Evolutionary conservation across 1,140 invertebrate genomes (phyloP).

Genomic region (Cecropterus lyciades): DNA sequence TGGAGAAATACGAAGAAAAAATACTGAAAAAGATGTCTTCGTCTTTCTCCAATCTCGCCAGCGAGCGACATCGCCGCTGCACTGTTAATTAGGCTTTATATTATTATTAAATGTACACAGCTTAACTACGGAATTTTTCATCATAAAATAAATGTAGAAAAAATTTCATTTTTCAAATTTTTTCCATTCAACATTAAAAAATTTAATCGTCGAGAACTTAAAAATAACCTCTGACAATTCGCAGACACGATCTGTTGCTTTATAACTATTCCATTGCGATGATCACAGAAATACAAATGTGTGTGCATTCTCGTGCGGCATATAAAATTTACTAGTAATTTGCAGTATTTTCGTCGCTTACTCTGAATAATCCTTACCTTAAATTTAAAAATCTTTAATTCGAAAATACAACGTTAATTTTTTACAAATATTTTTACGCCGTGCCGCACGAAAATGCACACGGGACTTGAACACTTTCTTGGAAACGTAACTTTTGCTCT

Average conservation of each 20-base stretch:
- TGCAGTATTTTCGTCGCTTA: slow-evolving; percentile 51
- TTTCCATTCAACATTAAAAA: slow-evolving; percentile 72
- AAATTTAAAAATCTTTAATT: slow-evolving; percentile 62
- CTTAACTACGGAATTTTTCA: slow-evolving; percentile 79
- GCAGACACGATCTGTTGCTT: slow-evolving; percentile 64
- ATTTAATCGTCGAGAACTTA: slow-evolving; percentile 74
- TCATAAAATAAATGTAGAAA: slow-evolving; percentile 82
- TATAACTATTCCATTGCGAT: slow-evolving; percentile 77
- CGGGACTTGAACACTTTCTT: slow-evolving; percentile 76
- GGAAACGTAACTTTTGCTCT: slow-evolving; percentile 79
- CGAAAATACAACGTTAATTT: slow-evolving; percentile 68
- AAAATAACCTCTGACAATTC: slow-evolving; percentile 67
- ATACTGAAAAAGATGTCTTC: slow-evolving; percentile 27
- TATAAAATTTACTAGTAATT: slow-evolving; percentile 43
- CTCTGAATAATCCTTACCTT: slow-evolving; percentile 59
- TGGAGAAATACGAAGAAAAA: slow-evolving; percentile 46
- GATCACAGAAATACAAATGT: slow-evolving; percentile 71
- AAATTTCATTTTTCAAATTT: slow-evolving; percentile 60
- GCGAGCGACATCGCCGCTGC: slow-evolving; percentile 48
- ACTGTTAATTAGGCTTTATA: slow-evolving; percentile 73
- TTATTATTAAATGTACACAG: slow-evolving; percentile 77
- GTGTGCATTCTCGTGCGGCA: slow-evolving; percentile 46
- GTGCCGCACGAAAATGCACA: slow-evolving; percentile 49
- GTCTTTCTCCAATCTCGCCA: slow-evolving; percentile 43
- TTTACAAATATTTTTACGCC: slow-evolving; percentile 54